Percentiles rank a stretch among this genome's conserved stretches.
phyloP scores from a whole-genome alignment of 2,888 invertebrate species.

The Limnephilus rhombicus region DNA sequence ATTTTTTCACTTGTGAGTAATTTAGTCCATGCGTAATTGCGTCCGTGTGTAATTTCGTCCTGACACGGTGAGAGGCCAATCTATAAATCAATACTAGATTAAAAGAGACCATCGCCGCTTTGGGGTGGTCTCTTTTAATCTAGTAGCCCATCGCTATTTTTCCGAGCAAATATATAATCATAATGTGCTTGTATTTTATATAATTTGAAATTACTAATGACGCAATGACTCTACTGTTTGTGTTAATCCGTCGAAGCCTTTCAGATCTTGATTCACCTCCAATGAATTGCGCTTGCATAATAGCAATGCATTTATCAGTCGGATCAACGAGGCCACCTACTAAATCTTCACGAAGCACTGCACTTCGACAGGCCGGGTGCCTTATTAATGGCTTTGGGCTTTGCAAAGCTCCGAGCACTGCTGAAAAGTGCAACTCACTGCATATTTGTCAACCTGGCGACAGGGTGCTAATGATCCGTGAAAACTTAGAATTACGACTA shows the following conservation, averaged over 20 bases:
- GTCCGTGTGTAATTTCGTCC: not conserved
- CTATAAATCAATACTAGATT: no score
- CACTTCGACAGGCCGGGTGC: constrained; percentile 7
- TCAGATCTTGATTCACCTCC: not conserved
- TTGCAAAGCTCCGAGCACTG: not conserved
- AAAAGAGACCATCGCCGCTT: no score
- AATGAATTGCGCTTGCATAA: not conserved
- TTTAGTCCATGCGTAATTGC: no score
- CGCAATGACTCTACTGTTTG: not conserved
- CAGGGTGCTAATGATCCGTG: not conserved
- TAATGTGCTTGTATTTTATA: not conserved
- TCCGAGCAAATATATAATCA: not conserved
- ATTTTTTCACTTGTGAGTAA: no score
- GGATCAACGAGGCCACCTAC: not conserved
- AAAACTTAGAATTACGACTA: not conserved
- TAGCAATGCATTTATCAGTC: not conserved
- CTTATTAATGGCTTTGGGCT: not conserved
- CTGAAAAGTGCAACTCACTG: constrained; percentile 24
- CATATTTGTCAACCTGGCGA: not conserved
- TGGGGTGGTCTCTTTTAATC: no score
- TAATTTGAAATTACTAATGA: not conserved
- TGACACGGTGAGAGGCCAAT: not conserved
- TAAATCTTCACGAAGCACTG: not conserved
- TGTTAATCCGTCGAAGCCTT: not conserved
- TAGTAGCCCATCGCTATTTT: not conserved